Conservation (phyloP, 2,888 invertebrate species). For the Brassicogethes aeneus region DNA sequence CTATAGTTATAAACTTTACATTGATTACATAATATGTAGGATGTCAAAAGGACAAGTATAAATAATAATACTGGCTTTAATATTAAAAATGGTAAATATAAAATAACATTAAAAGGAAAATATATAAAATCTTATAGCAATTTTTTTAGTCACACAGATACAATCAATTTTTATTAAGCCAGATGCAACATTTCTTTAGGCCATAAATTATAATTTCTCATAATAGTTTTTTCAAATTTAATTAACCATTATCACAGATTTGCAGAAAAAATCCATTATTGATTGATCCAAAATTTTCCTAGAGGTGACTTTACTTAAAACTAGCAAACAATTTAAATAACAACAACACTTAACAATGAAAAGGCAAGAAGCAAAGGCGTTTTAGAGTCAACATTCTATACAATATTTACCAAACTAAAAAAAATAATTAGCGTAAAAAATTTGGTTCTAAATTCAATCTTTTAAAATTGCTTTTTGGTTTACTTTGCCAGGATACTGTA, state of each 20-base stretch:
- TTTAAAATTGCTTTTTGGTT: constrained; percentile 1
- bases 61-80: constrained; percentile 1
- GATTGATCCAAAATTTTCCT: background rate
- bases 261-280: background rate
- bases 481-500: constrained; percentile 2
- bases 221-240: background rate
- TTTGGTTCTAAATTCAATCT: constrained; percentile 1
- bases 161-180: too few species aligned
- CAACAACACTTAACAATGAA: constrained; percentile 15
- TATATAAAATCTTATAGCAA: too few species aligned
- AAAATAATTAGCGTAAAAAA: constrained; percentile 2
- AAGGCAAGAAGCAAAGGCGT: constrained; percentile 21
- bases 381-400: constrained; percentile 6
- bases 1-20: constrained; percentile 1
- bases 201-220: background rate
- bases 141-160: too few species aligned
- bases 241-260: background rate
- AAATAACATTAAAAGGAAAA: background rate
- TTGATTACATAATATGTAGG: background rate
- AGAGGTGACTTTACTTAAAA: background rate
- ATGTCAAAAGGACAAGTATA: background rate
- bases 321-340: constrained; percentile 1
- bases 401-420: background rate
- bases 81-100: background rate
- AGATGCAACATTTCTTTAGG: background rate